Base-by-base conservation (phyloP, 2,888 invertebrate species). In the Lithophane ornitopus region DNA sequence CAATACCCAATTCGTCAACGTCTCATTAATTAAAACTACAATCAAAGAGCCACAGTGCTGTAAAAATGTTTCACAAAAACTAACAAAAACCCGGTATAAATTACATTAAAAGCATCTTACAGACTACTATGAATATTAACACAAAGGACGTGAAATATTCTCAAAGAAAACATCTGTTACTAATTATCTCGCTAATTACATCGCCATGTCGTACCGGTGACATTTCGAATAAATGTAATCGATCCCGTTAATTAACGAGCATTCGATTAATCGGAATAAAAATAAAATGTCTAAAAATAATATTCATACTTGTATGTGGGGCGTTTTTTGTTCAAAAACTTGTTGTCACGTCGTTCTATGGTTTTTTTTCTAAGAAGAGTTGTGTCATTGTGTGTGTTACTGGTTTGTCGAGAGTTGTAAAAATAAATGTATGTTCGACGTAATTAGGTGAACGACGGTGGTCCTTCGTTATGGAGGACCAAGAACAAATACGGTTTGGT, bases 221-320 rank as follows among this genome's bases (percentile, higher is more conserved):
- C 91, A 91, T 92, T 93, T 91, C 89, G 90, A 89, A 89, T 88
- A 87, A 88, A 89, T 90, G 89, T 89, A 91, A 92, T 91, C 91
- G 91, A 92, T 91, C 80, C 85, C 81, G 82, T 88, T 91, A 90
- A 91, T 91, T 91, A 91, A 84, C 84, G 79, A 84, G 80, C 81
- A 86, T 83, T 88, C 88, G 89, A 91, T 89, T 91, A 89, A 90
- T 90, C 84, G 86, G 85, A 80, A 85, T 84, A 82, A 79, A 87
- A 87, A 85, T 85, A 82, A 81, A 84, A 82, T 70, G 80, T 44
- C 46, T 73, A 52, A 79, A 75, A 76, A 78, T 74, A 62, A 74
- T 79, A 74, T 84, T 73, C 58, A 67, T 78, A 72, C 71, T 41
- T 56, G 61, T 76, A 78, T 81, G 70, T 86, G 62, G 81, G 63